Conservation (phyloP, 2,113 vertebrate genomes). For the Hucho hucho region DNA sequence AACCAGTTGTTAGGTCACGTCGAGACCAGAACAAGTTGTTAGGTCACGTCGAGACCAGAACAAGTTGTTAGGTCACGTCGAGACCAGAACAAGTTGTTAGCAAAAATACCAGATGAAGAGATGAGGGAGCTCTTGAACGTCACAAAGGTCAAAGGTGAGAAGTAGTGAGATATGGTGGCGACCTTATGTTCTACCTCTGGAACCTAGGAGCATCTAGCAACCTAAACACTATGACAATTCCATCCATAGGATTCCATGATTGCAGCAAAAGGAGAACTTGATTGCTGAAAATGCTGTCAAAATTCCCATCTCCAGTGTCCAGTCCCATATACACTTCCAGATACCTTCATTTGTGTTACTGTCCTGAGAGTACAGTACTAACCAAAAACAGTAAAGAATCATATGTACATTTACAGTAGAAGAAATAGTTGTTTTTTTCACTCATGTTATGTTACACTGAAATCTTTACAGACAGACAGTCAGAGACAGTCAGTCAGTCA, state of each 20-base stretch:
- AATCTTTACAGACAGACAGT: conserved; percentile 41
- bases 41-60: no score
- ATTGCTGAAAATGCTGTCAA: conserved; percentile 8
- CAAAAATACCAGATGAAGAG: conserved; percentile 33
- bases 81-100: conserved; percentile 41
- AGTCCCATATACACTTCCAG: conserved; percentile 36
- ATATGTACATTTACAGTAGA: conserved; percentile 88
- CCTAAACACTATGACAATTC: conserved; percentile 34
- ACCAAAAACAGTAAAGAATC: conserved; percentile 83
- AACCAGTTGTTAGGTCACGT: no score
- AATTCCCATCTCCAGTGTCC: conserved; percentile 23
- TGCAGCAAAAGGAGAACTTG: conserved; percentile 36
- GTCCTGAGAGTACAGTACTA: conserved; percentile 95
- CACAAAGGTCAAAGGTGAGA: conserved; percentile 32
- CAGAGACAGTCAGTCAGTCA: no score
- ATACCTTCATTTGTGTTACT: conserved; percentile 82
- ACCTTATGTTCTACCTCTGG: conserved; percentile 42
- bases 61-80: not conserved
- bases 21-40: no score
- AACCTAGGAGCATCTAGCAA: not conserved
- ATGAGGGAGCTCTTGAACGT: not conserved
- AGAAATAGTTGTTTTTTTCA: conserved; percentile 81
- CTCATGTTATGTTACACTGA: conserved; percentile 81
- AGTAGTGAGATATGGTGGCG: conserved; percentile 46
- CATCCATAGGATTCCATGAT: conserved; percentile 52